Evolutionary conservation across 2,113 vertebrate species (phyloP).

Genomic region (Pangasianodon hypophthalmus): DNA sequence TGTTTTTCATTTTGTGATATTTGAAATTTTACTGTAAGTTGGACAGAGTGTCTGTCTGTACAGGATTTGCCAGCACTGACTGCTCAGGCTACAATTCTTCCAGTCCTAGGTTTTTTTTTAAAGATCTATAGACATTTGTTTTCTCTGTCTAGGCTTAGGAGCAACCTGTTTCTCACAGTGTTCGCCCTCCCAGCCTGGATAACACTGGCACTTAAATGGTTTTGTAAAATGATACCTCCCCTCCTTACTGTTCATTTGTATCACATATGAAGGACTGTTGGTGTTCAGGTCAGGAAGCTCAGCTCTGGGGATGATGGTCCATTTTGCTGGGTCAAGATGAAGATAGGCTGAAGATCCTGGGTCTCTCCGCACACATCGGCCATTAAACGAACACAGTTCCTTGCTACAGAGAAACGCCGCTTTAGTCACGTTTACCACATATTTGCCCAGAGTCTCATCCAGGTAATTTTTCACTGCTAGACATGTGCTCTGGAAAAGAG

Average conservation of each 20-base stretch:
- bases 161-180: constrained; percentile 56
- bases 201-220: constrained; percentile 74
- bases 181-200: constrained; percentile 69
- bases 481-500: constrained; percentile 62
- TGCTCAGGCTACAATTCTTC: not conserved
- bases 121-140: not conserved
- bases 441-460: constrained; percentile 69
- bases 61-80: not conserved
- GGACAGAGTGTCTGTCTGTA: not conserved
- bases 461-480: constrained; percentile 65
- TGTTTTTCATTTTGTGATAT: not conserved
- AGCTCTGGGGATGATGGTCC: constrained; percentile 58
- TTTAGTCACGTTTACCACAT: constrained; percentile 76
- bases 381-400: constrained; percentile 67
- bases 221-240: constrained; percentile 31
- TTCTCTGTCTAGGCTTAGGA: not conserved
- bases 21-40: not conserved
- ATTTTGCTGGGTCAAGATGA: constrained; percentile 69
- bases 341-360: constrained; percentile 61
- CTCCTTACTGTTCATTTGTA: constrained; percentile 39
- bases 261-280: constrained; percentile 39
- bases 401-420: constrained; percentile 72
- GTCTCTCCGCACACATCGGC: constrained; percentile 69
- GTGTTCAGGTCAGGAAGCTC: not conserved
- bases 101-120: not conserved